Conservation (phyloP, 2,888 invertebrate genomes). For the Drosophila mercatorum region DNA sequence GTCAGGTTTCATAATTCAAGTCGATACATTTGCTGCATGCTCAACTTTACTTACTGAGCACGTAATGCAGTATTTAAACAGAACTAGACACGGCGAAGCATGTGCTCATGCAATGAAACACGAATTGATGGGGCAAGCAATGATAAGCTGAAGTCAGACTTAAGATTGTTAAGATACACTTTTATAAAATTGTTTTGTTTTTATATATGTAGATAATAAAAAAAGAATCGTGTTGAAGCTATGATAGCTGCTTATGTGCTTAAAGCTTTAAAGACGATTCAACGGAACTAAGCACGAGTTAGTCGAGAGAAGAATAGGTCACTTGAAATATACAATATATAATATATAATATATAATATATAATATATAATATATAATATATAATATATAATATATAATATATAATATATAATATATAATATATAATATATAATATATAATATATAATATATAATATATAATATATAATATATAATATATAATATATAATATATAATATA, state of each 20-base stretch:
- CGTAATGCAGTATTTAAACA: neutral
- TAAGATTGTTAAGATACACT: neutral
- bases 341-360: too few relatives aligned
- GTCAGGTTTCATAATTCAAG: neutral
- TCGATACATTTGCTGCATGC: neutral
- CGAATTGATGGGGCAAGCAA: neutral
- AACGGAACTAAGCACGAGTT: neutral
- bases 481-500: too few relatives aligned
- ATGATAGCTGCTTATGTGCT: neutral
- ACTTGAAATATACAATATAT: neutral
- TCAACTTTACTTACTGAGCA: neutral
- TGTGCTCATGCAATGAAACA: neutral
- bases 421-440: neutral
- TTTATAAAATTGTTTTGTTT: too few relatives aligned
- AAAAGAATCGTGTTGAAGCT: neutral
- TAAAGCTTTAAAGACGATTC: neutral
- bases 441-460: too few relatives aligned
- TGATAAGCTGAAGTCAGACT: neutral
- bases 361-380: too few relatives aligned
- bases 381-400: neutral
- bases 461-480: too few relatives aligned
- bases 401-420: too few relatives aligned
- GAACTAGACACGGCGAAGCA: neutral
- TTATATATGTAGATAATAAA: neutral
- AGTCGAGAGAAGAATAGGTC: too few relatives aligned